Evolutionary conservation across 2,113 vertebrate species (phyloP), one percentile per base, ranked within the genome.

Genomic region (Prionailurus bengalensis): DNA sequence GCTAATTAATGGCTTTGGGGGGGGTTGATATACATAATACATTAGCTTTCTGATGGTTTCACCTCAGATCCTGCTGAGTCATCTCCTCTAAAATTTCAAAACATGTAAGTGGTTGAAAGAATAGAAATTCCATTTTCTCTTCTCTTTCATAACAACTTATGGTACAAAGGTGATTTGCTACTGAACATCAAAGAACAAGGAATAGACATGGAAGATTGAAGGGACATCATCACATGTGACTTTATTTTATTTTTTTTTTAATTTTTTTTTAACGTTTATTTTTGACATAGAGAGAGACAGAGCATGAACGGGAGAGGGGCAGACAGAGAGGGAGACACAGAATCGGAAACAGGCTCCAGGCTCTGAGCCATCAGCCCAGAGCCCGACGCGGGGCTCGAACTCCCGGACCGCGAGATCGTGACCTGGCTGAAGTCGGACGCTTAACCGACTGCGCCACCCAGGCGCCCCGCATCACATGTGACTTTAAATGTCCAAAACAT

Each of bases 1-100:
- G 91, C 61, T 97, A 96, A 97, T 97, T 94, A 97, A 97, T 89
- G 91, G 81, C 76, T 55, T 79, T 91, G 23, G 45, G 97, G 51
- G 97, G 80, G 91, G 42, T 17, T 95, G 78, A 96, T 78, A 97
- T 91, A 91, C 36, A 96, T 91, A 93, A 96, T 79, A 81, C 92
- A 95, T 96, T 68, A 91, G 90, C 31, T 42, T 63, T 66, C 25
- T 53, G 36, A 78, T n/a, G 74, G 71, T 48, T 79, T 92, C 42
- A 31, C 76, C 93, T 97, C 71, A 61, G 58, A 85, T 73, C 55
- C 81, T 85, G 65, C 79, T 66, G 81, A 91, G 85, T 73, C 74
- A 33, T 76, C 68, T 89, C 91, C 31, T 95, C 68, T 36, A 65
- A 74, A 71, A 95, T 91, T 81, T 86, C 58, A 82, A 91, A 17